Conservation (phyloP, 2,888 invertebrate genomes). For the Drosophila kanekoi region DNA sequence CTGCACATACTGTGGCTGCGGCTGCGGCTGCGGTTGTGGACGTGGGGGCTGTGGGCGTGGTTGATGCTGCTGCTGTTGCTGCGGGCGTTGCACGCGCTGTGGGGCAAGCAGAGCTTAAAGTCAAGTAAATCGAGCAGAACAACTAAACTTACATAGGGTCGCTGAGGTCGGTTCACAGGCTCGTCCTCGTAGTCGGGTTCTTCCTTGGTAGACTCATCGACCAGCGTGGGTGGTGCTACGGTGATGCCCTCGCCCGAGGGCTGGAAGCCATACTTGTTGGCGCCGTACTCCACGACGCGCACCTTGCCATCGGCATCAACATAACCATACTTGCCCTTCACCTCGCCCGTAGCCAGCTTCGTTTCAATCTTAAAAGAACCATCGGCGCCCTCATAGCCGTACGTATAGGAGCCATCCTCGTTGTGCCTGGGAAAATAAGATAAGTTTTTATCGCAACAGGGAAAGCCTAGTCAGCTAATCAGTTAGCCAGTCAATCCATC, state of each 20-base stretch:
- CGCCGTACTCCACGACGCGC: constrained; percentile 94
- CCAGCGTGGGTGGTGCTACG: constrained; percentile 88
- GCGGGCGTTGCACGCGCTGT: constrained; percentile 75
- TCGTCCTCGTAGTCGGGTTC: constrained; percentile 85
- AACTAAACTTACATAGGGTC: constrained; percentile 78
- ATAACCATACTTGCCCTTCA: constrained; percentile 96
- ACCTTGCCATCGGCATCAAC: constrained; percentile 93
- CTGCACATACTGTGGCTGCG: constrained; percentile 82
- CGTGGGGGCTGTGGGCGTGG: constrained; percentile 65
- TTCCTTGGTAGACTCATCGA: constrained; percentile 86
- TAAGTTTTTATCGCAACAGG: too few relatives aligned
- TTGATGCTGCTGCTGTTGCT: constrained; percentile 57
- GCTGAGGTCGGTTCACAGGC: constrained; percentile 74
- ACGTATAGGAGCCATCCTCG: constrained; percentile 95
- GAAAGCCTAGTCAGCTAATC: too few relatives aligned
- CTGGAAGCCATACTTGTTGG: constrained; percentile 94
- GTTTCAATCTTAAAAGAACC: constrained; percentile 96
- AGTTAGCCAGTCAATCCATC: too few relatives aligned
- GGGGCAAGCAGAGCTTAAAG: constrained; percentile 11
- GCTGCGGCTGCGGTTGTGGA: constrained; percentile 76
- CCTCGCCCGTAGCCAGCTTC: constrained; percentile 92
- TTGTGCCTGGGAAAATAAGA: constrained; percentile 88
- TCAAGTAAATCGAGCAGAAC: background rate
- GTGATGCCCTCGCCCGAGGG: constrained; percentile 95
- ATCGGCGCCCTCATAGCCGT: constrained; percentile 95